Percentiles rank a stretch among this genome's conserved stretches.
Evolutionary conservation across 2,888 invertebrate genomes (phyloP).

Genomic region (Lochmaea capreae): DNA sequence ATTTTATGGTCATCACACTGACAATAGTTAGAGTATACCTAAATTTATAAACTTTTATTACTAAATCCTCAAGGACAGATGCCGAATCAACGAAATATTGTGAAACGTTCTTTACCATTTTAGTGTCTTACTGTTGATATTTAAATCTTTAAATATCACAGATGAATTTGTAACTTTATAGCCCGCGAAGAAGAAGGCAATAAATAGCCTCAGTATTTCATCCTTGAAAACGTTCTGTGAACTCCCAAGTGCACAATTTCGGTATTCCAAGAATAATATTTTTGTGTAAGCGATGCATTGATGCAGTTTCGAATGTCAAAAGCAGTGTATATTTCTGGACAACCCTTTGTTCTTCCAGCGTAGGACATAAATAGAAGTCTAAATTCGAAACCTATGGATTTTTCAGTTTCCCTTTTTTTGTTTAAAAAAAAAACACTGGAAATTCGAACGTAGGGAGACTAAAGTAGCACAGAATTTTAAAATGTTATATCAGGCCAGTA

Average conservation of each 20-base stretch:
- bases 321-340: constrained; percentile 32
- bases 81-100: too few species aligned
- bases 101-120: too few species aligned
- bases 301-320: constrained; percentile 27
- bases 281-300: constrained; percentile 18
- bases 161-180: neutral
- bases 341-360: constrained; percentile 30
- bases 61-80: too few species aligned
- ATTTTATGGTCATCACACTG: too few species aligned
- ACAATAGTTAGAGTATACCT: too few species aligned
- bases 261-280: constrained; percentile 21
- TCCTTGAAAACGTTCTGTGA: constrained; percentile 41
- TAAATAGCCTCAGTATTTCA: constrained; percentile 24
- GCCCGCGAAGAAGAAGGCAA: constrained; percentile 10
- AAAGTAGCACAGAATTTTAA: neutral
- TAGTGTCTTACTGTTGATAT: too few species aligned
- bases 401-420: constrained; percentile 7
- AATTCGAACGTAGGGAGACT: neutral
- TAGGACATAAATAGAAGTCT: constrained; percentile 25
- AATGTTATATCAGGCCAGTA: too few species aligned
- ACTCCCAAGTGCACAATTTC: constrained; percentile 32
- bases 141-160: neutral
- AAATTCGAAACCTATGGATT: constrained; percentile 18
- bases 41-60: too few species aligned
- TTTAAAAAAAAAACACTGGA: constrained; percentile 3